phyloP scores from a whole-genome alignment of 2,113 vertebrate species.

The Phyllostomus hastatus region DNA sequence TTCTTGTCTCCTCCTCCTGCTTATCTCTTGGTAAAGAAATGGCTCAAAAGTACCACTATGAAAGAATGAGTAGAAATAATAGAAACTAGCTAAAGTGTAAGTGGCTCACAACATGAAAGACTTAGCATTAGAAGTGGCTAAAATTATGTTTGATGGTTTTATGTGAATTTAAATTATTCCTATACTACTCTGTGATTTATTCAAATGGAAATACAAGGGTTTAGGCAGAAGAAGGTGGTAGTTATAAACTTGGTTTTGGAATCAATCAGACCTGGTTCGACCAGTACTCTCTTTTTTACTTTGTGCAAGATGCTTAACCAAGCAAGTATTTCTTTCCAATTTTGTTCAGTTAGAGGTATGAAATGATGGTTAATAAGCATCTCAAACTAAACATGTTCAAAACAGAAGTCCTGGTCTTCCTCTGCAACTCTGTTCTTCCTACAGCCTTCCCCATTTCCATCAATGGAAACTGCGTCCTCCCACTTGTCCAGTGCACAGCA shows the following conservation, averaged over 20 bases:
- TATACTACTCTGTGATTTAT: not conserved
- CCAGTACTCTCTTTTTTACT: not conserved
- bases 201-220: not conserved
- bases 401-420: not conserved
- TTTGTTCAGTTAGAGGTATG: not conserved
- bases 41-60: not conserved
- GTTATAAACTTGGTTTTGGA: not conserved
- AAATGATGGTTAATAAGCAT: not conserved
- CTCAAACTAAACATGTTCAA: not conserved
- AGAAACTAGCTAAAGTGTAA: not conserved
- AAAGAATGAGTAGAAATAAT: not conserved
- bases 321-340: not conserved
- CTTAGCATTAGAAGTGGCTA: not conserved
- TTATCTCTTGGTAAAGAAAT: not conserved
- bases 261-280: not conserved
- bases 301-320: not conserved
- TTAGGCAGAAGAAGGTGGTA: not conserved
- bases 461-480: not conserved
- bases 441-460: not conserved
- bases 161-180: not conserved
- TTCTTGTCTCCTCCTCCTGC: not conserved
- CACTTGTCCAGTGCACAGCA: not conserved
- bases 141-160: not conserved
- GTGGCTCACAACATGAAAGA: not conserved
- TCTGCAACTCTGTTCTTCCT: not conserved